Conservation (phyloP, 2,797 vertebrate genomes). For the Tapirus indicus region DNA sequence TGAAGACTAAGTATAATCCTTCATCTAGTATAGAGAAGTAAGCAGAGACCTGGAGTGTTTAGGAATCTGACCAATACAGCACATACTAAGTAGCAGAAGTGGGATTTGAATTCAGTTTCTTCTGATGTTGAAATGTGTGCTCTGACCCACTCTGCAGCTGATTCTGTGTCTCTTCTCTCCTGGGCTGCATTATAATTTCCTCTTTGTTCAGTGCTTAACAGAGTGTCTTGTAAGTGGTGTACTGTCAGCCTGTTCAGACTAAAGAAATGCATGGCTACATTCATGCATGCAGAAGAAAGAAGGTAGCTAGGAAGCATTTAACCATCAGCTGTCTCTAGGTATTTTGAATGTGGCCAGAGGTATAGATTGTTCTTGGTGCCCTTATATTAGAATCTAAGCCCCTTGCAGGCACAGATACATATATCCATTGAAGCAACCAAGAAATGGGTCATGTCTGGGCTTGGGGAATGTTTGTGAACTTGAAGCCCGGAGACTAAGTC, state of each 20-base stretch:
- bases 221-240: not conserved
- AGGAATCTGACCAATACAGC: not conserved
- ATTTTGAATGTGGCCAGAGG: not conserved
- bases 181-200: not conserved
- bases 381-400: not conserved
- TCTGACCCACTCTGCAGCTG: not conserved
- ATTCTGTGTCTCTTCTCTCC: not conserved
- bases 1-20: not conserved
- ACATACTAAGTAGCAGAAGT: not conserved
- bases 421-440: not conserved
- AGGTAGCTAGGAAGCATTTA: too few species aligned
- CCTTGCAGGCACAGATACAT: not conserved
- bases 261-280: not conserved
- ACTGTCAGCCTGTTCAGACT: not conserved
- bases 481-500: not conserved
- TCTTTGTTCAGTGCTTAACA: not conserved
- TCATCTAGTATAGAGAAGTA: not conserved
- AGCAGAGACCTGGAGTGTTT: not conserved
- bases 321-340: not conserved
- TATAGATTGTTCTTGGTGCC: not conserved
- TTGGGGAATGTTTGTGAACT: not conserved
- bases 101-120: not conserved
- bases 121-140: not conserved
- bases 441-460: not conserved
- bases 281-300: not conserved